Percentiles rank a stretch among this genome's conserved stretches.
phyloP scores from a whole-genome alignment of 2,888 invertebrate genomes.

The Notocelia uddmanniana region DNA sequence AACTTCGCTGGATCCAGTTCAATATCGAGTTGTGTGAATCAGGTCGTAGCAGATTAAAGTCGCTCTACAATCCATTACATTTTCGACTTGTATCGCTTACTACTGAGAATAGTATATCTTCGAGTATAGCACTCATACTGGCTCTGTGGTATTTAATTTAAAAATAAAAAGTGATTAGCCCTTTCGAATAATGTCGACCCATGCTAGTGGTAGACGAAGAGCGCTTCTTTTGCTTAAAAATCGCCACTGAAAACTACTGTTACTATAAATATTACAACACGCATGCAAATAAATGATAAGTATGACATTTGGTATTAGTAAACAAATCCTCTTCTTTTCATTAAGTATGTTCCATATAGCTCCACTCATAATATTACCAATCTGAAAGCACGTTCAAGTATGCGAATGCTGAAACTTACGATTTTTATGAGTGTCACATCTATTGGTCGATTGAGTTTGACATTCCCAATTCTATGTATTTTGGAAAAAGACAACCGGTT shows the following conservation, averaged over 20 bases:
- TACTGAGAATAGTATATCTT: neutral
- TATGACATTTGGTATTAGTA: neutral
- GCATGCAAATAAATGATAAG: neutral
- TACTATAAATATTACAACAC: no score
- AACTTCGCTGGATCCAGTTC: neutral
- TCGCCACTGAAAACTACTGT: neutral
- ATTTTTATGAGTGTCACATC: neutral
- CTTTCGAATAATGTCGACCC: neutral
- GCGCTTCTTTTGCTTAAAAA: neutral
- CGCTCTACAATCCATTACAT: neutral
- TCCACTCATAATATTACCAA: neutral
- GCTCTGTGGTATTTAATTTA: neutral
- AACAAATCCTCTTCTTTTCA: neutral
- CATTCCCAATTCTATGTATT: neutral
- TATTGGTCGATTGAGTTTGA: neutral
- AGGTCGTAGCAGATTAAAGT: neutral
- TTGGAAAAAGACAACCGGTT: neutral
- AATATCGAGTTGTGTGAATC: slow-evolving; percentile 12
- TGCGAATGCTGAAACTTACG: neutral
- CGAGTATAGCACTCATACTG: neutral
- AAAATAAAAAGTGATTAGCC: neutral
- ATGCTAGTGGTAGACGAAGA: no score
- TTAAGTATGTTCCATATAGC: neutral
- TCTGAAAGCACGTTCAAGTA: neutral
- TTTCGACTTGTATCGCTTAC: neutral